These are phyloP conservation scores for Dryobates pubescens DNA, from an alignment of 2,797 vertebrate species.

Conservation along the genomic window DNA sequence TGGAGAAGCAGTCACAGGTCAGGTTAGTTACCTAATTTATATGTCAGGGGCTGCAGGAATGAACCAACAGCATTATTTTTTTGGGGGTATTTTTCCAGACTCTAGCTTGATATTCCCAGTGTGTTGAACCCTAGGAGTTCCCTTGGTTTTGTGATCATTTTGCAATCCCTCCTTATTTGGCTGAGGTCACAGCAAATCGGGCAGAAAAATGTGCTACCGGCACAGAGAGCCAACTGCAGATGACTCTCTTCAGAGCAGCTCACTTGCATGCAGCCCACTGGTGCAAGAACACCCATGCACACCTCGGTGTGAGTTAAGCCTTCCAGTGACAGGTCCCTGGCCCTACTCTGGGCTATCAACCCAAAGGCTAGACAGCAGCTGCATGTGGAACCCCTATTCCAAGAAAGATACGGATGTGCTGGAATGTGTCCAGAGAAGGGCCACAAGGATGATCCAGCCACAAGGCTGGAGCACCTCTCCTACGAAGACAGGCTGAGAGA, in stretches of 20 bases:
- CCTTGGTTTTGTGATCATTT: slow-evolving; percentile 27
- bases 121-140: slow-evolving; percentile 50
- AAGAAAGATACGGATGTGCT: no score
- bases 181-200: background rate
- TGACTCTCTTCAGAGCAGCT: background rate
- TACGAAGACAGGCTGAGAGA: no score
- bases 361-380: background rate
- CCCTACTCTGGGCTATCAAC: accelerated
- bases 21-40: slow-evolving; percentile 68
- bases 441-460: no score
- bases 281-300: accelerated
- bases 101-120: slow-evolving; percentile 22
- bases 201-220: background rate
- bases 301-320: accelerated
- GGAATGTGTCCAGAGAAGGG: no score
- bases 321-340: background rate
- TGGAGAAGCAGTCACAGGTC: slow-evolving; percentile 60
- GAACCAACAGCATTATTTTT: slow-evolving; percentile 31
- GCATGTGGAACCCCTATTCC: no score
- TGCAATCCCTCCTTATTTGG: slow-evolving; percentile 20
- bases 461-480: no score
- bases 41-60: slow-evolving; percentile 62
- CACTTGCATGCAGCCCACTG: accelerated
- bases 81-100: slow-evolving; percentile 33
- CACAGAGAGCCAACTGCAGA: accelerated